These are phyloP conservation scores for Microcaecilia unicolor DNA, from an alignment of 2,797 vertebrate genomes.

Conservation along the genomic window DNA sequence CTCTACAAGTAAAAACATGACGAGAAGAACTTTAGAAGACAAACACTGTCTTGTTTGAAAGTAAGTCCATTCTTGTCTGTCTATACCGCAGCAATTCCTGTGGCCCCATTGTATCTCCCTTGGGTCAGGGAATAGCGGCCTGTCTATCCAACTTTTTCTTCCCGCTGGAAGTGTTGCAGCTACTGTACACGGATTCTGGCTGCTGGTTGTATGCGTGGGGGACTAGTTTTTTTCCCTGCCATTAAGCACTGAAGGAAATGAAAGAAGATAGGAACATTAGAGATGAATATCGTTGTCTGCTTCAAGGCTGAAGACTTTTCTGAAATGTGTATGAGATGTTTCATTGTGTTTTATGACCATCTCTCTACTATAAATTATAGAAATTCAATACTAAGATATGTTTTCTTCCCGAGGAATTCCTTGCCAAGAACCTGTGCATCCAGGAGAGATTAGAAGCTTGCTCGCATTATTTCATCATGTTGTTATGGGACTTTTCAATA, in stretches of 20 bases:
- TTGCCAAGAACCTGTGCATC: constrained; percentile 6
- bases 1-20: no score
- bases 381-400: neutral
- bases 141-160: no score
- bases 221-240: no score
- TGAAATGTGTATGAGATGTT: neutral
- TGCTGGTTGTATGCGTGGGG: no score
- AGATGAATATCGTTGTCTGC: neutral
- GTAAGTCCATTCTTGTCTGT: no score
- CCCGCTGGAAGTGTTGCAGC: no score
- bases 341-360: neutral
- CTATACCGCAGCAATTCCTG: no score
- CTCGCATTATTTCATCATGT: constrained; percentile 19
- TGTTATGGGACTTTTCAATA: constrained; percentile 23
- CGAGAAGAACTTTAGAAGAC: no score
- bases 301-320: constrained; percentile 2
- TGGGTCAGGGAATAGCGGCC: no score
- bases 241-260: neutral
- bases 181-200: no score
- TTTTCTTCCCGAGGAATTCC: neutral
- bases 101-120: no score
- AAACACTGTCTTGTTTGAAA: no score
- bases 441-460: constrained; percentile 24
- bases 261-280: neutral
- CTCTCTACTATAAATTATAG: neutral